These are phyloP conservation scores for Grapholita molesta DNA, from an alignment of 1,140 invertebrate species.

Conservation along the genomic window DNA sequence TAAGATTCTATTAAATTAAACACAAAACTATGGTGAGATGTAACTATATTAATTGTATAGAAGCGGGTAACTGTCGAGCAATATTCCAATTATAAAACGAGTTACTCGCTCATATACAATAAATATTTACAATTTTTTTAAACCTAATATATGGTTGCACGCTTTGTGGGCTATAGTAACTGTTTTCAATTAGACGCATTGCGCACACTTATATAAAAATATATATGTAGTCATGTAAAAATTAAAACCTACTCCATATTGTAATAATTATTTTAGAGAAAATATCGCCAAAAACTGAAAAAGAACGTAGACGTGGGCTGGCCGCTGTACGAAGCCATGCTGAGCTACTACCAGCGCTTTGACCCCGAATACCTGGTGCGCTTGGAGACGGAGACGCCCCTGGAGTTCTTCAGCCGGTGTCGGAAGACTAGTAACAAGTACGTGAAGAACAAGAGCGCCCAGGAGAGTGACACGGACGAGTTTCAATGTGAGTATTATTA, in stretches of 20 bases:
- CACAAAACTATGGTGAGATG: no score
- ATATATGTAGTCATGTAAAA: no score
- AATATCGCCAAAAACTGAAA: slow-evolving; percentile 53
- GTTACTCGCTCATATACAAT: no score
- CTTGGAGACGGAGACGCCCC: slow-evolving; percentile 34
- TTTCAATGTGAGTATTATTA: slow-evolving; percentile 59
- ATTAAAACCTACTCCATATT: neutral
- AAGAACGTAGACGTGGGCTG: slow-evolving; percentile 43
- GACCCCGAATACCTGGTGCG: slow-evolving; percentile 48
- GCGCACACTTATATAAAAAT: no score
- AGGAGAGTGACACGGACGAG: slow-evolving; percentile 38
- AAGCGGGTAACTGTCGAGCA: no score
- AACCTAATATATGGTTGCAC: no score
- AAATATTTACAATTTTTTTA: no score
- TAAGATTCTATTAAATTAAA: no score
- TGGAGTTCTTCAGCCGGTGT: slow-evolving; percentile 24
- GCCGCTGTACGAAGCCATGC: slow-evolving; percentile 52
- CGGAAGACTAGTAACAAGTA: slow-evolving; percentile 27
- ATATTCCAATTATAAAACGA: no score
- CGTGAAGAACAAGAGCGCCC: slow-evolving; percentile 27
- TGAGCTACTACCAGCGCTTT: slow-evolving; percentile 46
- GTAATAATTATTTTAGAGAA: slow-evolving; percentile 41
- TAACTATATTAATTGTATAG: no score
- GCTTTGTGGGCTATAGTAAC: no score
- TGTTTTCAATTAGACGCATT: no score